Evolutionary conservation across 1,140 invertebrate species (phyloP).

Genomic region (Mactra quadrangularis): DNA sequence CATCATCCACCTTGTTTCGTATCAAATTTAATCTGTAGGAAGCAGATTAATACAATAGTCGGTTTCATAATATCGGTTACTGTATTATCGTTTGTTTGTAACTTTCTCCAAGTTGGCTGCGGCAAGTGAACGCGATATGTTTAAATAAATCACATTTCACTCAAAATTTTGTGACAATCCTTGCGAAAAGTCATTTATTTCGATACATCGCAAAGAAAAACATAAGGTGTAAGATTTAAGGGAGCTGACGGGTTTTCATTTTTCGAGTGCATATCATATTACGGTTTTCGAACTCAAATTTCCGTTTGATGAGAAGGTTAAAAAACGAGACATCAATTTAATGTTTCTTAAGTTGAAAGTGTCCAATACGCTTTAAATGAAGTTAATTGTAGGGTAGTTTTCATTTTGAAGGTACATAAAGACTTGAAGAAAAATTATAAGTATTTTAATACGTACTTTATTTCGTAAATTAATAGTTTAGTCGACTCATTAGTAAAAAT

Average conservation of each 20-base stretch:
- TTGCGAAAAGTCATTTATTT: slow-evolving; percentile 43
- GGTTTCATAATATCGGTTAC: too few species aligned
- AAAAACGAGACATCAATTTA: slow-evolving; percentile 32
- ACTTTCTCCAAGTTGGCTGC: too few species aligned
- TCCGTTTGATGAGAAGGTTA: slow-evolving; percentile 51
- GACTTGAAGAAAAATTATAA: slow-evolving; percentile 35
- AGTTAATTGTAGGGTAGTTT: slow-evolving; percentile 41
- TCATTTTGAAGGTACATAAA: slow-evolving; percentile 24
- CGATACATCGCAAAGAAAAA: slow-evolving; percentile 29
- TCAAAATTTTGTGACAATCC: slow-evolving; percentile 5
- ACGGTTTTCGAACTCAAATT: slow-evolving; percentile 2
- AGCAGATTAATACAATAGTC: too few species aligned
- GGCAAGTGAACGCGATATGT: too few species aligned
- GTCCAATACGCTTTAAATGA: background rate
- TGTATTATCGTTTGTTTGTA: too few species aligned
- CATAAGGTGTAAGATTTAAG: background rate
- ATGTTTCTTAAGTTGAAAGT: slow-evolving; percentile 11
- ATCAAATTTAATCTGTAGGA: too few species aligned
- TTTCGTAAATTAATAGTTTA: background rate
- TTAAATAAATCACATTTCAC: too few species aligned
- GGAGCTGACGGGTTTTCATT: background rate
- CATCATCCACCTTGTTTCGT: too few species aligned
- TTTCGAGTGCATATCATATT: slow-evolving; percentile 29
- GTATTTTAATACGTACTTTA: slow-evolving; percentile 10
- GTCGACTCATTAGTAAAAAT: too few species aligned